phyloP scores from a whole-genome alignment of 2,888 invertebrate species.

The Caenorhabditis panamensis region DNA sequence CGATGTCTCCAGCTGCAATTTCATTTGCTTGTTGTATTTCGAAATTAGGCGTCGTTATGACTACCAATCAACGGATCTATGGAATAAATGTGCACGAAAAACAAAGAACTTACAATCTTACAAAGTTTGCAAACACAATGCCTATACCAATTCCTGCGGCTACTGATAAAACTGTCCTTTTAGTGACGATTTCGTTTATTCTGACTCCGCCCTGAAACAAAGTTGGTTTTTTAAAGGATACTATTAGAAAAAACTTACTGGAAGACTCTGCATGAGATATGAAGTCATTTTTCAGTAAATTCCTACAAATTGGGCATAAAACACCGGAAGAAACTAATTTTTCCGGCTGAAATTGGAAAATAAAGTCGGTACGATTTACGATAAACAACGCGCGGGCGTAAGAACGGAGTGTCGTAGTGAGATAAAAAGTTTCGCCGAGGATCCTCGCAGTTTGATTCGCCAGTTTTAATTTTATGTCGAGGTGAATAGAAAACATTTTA shows the following conservation, averaged over 20 bases:
- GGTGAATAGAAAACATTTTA: too few species aligned
- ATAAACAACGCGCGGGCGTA: conserved; percentile 26
- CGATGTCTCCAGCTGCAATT: conserved; percentile 28
- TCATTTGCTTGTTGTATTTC: not conserved
- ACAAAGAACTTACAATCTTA: conserved; percentile 37
- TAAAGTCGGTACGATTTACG: conserved; percentile 30
- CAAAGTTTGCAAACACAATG: conserved; percentile 53
- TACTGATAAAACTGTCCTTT: conserved; percentile 53
- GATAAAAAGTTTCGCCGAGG: too few species aligned
- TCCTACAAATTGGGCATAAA: conserved; percentile 5
- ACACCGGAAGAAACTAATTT: conserved; percentile 2
- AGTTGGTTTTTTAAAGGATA: conserved; percentile 3
- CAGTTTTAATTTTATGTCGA: too few species aligned
- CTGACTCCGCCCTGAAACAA: conserved; percentile 43
- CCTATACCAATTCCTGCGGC: conserved; percentile 61
- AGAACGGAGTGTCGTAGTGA: conserved; percentile 40
- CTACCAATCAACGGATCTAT: too few species aligned
- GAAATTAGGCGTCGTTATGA: too few species aligned
- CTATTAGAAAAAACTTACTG: conserved; percentile 14
- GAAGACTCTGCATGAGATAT: conserved; percentile 37
- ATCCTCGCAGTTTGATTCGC: too few species aligned
- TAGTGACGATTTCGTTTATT: conserved; percentile 51
- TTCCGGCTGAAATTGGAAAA: not conserved
- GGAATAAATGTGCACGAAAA: too few species aligned
- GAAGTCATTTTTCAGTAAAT: conserved; percentile 26